Conservation (phyloP, 2,797 vertebrate species). For the Urosaurus nigricauda region DNA sequence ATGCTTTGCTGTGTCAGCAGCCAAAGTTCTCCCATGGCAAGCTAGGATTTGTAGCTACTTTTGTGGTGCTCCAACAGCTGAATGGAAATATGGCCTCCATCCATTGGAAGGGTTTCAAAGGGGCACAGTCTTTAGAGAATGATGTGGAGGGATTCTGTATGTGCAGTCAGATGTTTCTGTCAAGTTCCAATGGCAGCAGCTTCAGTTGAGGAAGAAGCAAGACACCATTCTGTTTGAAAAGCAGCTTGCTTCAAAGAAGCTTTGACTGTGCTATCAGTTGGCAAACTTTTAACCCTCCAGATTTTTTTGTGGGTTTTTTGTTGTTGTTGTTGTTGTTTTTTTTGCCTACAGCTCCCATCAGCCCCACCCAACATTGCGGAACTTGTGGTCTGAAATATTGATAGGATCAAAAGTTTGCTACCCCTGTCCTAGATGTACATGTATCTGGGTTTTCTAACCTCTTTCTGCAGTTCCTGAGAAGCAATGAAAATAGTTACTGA, state of each 20-base stretch:
- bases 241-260: background rate
- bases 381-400: no score
- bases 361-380: no score
- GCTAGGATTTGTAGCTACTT: background rate
- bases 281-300: background rate
- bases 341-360: no score
- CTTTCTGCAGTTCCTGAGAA: background rate
- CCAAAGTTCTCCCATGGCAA: no score
- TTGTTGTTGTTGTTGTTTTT: no score
- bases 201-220: background rate
- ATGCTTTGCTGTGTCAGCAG: background rate
- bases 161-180: background rate
- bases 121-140: background rate
- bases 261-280: background rate
- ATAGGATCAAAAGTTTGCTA: no score
- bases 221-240: background rate
- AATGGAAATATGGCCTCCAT: slow-evolving; percentile 20
- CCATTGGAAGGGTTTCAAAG: background rate
- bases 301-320: no score
- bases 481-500: background rate
- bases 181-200: no score
- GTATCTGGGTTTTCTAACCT: no score
- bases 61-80: background rate
- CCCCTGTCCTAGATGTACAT: no score
- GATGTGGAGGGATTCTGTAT: background rate